These are phyloP conservation scores for Pomatorhinus ruficollis DNA, from an alignment of 2,113 vertebrate species.

Conservation along the genomic window DNA sequence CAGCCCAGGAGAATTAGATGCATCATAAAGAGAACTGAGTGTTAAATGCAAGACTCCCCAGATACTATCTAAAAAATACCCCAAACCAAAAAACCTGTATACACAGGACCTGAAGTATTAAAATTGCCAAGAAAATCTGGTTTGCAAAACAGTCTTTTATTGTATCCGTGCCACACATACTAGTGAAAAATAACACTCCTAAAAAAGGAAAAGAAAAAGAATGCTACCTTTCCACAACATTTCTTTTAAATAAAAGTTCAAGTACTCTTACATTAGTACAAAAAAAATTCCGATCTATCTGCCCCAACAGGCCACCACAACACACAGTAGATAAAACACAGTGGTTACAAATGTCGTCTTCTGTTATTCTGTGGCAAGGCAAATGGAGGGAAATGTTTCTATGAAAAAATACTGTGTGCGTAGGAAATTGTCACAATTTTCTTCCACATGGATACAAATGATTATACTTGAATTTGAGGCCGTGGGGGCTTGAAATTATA, in stretches of 20 bases:
- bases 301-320: slow-evolving; percentile 93
- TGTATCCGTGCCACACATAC: slow-evolving; percentile 99
- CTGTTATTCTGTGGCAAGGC: slow-evolving; percentile 88
- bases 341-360: slow-evolving; percentile 94
- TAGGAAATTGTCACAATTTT: slow-evolving; percentile 85
- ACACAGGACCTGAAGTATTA: slow-evolving; percentile 9
- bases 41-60: background rate
- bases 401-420: slow-evolving; percentile 88
- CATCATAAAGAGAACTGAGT: background rate
- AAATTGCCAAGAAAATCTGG: slow-evolving; percentile 72
- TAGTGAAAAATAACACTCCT: slow-evolving; percentile 99
- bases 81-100: background rate
- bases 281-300: slow-evolving; percentile 90
- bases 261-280: slow-evolving; percentile 99
- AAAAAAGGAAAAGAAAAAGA: slow-evolving; percentile 95
- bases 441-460: slow-evolving; percentile 86
- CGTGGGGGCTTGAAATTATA: slow-evolving; percentile 92
- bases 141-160: slow-evolving; percentile 99
- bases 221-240: slow-evolving; percentile 99
- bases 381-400: slow-evolving; percentile 89
- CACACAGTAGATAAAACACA: slow-evolving; percentile 97
- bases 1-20: background rate
- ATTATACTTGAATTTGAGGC: slow-evolving; percentile 90
- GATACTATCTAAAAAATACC: background rate
- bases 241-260: slow-evolving; percentile 99